phyloP scores from a whole-genome alignment of 2,113 vertebrate genomes.

The Mandrillus leucophaeus region DNA sequence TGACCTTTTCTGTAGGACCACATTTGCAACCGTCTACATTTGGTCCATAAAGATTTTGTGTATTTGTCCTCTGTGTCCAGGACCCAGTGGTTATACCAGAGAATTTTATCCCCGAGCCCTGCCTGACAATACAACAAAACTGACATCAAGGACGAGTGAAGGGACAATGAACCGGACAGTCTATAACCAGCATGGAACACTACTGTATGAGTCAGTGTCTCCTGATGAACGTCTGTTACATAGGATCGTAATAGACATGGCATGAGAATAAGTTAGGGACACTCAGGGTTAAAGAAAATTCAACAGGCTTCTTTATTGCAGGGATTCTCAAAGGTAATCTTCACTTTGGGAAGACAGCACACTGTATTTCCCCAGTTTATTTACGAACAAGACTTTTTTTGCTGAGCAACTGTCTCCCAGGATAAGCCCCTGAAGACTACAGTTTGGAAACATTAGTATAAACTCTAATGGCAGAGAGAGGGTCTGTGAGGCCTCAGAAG shows the following conservation, averaged over 20 bases:
- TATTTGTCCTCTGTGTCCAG: neutral
- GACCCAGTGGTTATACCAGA: neutral
- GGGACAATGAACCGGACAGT: neutral
- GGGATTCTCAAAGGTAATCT: neutral
- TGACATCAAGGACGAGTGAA: neutral
- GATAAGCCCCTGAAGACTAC: neutral
- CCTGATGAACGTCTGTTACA: neutral
- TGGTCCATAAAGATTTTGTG: neutral
- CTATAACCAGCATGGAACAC: too few relatives aligned
- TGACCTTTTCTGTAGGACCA: neutral
- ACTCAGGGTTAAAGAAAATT: neutral
- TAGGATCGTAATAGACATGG: neutral
- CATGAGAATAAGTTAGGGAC: neutral
- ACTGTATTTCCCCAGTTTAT: neutral
- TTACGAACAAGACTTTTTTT: neutral
- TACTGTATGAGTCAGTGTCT: accelerated
- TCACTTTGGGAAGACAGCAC: neutral
- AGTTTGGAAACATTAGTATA: neutral
- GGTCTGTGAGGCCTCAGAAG: neutral
- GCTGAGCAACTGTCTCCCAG: neutral
- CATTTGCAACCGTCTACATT: neutral
- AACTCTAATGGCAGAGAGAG: neutral
- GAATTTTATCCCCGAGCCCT: neutral
- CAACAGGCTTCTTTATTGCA: neutral
- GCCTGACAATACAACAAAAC: neutral